Evolutionary conservation across 2,113 vertebrate genomes (phyloP).

Genomic region (Oceanites oceanicus): DNA sequence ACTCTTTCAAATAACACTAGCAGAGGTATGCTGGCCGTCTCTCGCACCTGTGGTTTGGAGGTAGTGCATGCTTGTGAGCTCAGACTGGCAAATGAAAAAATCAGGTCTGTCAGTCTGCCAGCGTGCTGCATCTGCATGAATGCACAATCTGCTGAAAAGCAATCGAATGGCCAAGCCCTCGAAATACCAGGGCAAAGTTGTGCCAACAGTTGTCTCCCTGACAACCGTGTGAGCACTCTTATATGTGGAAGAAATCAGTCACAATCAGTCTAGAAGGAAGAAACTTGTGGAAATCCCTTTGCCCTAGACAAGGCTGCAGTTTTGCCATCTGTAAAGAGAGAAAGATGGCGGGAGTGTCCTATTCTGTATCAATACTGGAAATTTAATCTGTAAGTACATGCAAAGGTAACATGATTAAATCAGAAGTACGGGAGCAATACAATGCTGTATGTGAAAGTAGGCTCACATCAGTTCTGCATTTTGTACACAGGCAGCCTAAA

Average conservation of each 20-base stretch:
- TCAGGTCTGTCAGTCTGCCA: not conserved
- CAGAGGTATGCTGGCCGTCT: not conserved
- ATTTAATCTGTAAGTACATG: not conserved
- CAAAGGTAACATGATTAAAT: not conserved
- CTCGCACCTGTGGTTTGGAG: not conserved
- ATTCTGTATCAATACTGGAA: not conserved
- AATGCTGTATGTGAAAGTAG: not conserved
- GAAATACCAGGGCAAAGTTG: conserved; percentile 32
- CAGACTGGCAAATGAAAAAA: not conserved
- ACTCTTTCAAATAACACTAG: not conserved
- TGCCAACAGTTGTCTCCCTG: conserved; percentile 36
- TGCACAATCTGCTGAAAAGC: not conserved
- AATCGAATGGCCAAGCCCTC: not conserved
- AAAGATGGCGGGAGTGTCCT: not conserved
- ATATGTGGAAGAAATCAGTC: not conserved
- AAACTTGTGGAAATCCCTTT: not conserved
- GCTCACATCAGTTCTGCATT: not conserved
- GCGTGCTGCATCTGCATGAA: not conserved
- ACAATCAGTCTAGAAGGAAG: not conserved
- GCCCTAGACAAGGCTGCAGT: not conserved
- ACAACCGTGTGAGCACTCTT: not conserved
- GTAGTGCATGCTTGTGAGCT: not conserved
- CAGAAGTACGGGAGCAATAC: not conserved
- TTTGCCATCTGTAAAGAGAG: not conserved
- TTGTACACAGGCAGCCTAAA: not conserved